A percentile compares a stretch with the other conserved stretches of the same genome.
Evolutionary conservation across 2,113 vertebrate species (phyloP).

Genomic region (Anolis sagrei): DNA sequence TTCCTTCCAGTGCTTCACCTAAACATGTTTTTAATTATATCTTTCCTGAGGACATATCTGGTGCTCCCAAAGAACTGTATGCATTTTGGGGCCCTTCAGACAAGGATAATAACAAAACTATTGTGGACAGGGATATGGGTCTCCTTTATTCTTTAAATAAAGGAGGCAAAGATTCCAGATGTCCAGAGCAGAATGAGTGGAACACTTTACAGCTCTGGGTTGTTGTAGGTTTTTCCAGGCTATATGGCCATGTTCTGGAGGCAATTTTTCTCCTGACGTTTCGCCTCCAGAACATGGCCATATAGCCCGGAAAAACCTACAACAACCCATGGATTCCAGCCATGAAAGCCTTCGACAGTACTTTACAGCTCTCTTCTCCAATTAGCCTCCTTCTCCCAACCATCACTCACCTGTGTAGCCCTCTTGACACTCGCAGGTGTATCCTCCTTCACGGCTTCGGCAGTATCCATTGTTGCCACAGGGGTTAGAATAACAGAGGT

Average conservation of each 20-base stretch:
- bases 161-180: neutral
- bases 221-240: too few species aligned
- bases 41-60: neutral
- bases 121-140: neutral
- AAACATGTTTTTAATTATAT: neutral
- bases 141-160: neutral
- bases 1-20: neutral
- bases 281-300: too few species aligned
- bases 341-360: too few species aligned
- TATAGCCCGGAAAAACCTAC: too few species aligned
- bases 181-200: neutral
- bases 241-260: too few species aligned
- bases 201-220: neutral
- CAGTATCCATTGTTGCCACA: constrained; percentile 88
- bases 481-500: constrained; percentile 95
- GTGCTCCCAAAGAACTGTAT: neutral
- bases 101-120: neutral
- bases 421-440: constrained; percentile 90
- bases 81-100: neutral
- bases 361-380: neutral
- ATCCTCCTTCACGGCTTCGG: constrained; percentile 90
- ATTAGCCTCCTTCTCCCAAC: neutral
- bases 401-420: constrained; percentile 90
- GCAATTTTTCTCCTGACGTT: too few species aligned
- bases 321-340: too few species aligned